Evolutionary conservation across 1,140 invertebrate species (phyloP).

Genomic region (Zaprionus gabonicus): DNA sequence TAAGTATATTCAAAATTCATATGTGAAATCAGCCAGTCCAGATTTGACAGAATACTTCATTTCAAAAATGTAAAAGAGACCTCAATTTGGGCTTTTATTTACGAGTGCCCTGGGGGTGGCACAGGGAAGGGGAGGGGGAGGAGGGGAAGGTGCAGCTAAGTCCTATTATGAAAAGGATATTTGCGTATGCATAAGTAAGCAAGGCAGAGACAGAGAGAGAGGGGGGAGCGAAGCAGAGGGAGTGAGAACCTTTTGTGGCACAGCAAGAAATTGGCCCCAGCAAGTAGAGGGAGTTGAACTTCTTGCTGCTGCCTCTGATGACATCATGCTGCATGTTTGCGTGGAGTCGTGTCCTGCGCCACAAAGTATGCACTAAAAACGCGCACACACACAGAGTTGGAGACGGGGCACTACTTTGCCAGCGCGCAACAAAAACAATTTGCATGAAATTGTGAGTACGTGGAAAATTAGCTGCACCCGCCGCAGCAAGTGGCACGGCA

Average conservation of each 20-base stretch:
- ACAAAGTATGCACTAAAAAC: constrained; percentile 19
- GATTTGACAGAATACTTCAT: constrained; percentile 5
- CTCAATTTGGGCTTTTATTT: constrained; percentile 3
- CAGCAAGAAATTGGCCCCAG: too few relatives aligned
- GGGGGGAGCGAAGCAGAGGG: too few relatives aligned
- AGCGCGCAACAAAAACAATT: constrained; percentile 55
- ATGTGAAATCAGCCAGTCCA: constrained; percentile 13
- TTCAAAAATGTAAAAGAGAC: not conserved
- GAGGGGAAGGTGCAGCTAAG: too few relatives aligned
- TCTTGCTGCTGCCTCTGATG: constrained; percentile 5
- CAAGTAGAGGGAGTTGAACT: too few relatives aligned
- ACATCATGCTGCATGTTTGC: constrained; percentile 26
- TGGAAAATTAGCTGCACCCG: constrained; percentile 72
- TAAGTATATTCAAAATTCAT: constrained; percentile 13
- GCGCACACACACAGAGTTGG: not conserved
- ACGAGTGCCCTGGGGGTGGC: not conserved
- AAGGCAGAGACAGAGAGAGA: too few relatives aligned
- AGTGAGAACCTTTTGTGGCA: too few relatives aligned
- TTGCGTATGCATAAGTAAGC: constrained; percentile 2
- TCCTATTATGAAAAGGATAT: not conserved
- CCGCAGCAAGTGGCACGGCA: constrained; percentile 51
- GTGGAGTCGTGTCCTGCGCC: constrained; percentile 6
- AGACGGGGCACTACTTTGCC: constrained; percentile 12
- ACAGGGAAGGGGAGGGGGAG: too few relatives aligned
- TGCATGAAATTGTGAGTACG: constrained; percentile 71